A percentile compares a stretch with the other conserved stretches of the same genome.
phyloP scores from a whole-genome alignment of 2,888 invertebrate genomes.

The Xanthostigma xanthostigma region DNA sequence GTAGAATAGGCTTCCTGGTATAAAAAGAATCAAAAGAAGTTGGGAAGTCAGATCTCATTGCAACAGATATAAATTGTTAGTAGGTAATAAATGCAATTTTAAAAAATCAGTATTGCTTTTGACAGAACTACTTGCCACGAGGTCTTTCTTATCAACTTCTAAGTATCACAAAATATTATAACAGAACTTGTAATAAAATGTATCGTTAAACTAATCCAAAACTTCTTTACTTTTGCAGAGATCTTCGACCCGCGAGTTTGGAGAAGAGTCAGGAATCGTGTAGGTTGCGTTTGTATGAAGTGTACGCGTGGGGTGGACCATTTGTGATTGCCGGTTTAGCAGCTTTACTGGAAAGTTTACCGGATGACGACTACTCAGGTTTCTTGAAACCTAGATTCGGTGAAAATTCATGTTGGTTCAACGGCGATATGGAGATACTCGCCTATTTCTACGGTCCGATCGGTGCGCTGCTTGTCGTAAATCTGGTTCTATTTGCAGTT shows the following conservation, averaged over 20 bases:
- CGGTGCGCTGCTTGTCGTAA: constrained; percentile 60
- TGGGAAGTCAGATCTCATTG: too few relatives aligned
- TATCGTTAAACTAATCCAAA: too few relatives aligned
- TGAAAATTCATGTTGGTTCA: constrained; percentile 68
- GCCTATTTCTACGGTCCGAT: constrained; percentile 78
- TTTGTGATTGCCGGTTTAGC: constrained; percentile 60
- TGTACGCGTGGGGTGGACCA: constrained; percentile 79
- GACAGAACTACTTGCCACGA: too few relatives aligned
- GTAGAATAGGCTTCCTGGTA: too few relatives aligned
- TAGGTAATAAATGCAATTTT: too few relatives aligned
- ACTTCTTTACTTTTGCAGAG: constrained; percentile 34
- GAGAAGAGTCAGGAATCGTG: constrained; percentile 74
- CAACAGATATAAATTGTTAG: too few relatives aligned
- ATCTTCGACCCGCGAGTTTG: constrained; percentile 68
- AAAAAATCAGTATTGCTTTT: too few relatives aligned
- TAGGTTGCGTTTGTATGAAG: constrained; percentile 61
- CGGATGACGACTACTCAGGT: constrained; percentile 36
- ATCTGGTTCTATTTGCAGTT: constrained; percentile 62
- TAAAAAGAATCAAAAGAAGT: too few relatives aligned
- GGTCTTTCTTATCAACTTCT: too few relatives aligned
- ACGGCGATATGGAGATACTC: constrained; percentile 65
- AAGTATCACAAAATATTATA: too few relatives aligned
- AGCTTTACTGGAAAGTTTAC: constrained; percentile 54
- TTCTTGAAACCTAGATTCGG: constrained; percentile 68
- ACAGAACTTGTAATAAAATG: too few relatives aligned